Percentiles rank a stretch among this genome's conserved stretches.
Evolutionary conservation across 1,140 invertebrate species (phyloP).

Genomic region (Diuraphis noxia): DNA sequence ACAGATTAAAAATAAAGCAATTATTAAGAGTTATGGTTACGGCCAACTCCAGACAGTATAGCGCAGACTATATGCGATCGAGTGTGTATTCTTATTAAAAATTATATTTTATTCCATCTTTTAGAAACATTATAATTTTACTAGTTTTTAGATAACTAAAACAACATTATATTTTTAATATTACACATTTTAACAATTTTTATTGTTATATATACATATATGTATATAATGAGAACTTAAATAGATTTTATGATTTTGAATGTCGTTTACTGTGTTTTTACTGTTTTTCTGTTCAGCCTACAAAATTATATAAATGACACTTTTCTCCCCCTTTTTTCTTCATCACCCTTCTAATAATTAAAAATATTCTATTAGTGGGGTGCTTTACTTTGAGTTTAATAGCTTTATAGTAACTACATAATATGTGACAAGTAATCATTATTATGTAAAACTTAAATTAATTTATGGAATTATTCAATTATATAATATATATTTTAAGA

Average conservation of each 20-base stretch:
- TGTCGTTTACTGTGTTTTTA: conserved; percentile 23
- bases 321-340: neutral
- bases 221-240: neutral
- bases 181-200: too few species aligned
- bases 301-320: conserved; percentile 18
- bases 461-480: too few species aligned
- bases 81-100: neutral
- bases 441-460: conserved; percentile 11
- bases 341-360: neutral
- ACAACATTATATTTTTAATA: neutral
- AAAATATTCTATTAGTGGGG: conserved; percentile 11
- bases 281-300: conserved; percentile 21
- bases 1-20: neutral
- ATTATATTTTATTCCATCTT: neutral
- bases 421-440: neutral
- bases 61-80: neutral
- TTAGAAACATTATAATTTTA: neutral
- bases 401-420: neutral
- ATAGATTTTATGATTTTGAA: neutral
- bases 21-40: too few species aligned
- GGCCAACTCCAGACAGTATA: neutral
- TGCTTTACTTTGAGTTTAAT: neutral
- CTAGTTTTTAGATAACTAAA: neutral
- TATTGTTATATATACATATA: too few species aligned
- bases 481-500: too few species aligned